These are phyloP conservation scores for Calosoma granatense DNA, from an alignment of 1,140 invertebrate species.

Conservation along the genomic window DNA sequence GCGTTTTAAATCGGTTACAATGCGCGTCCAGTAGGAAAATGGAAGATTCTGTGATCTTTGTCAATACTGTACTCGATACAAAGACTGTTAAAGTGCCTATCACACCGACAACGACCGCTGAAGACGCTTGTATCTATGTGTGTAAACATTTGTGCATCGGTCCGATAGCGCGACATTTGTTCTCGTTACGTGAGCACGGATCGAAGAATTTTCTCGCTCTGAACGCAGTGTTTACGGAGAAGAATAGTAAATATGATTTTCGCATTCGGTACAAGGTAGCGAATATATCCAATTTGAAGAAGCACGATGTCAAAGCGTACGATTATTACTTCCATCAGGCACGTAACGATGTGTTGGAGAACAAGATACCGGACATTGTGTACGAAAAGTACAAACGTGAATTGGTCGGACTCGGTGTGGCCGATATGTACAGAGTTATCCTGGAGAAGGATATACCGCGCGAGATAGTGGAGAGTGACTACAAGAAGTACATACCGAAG, in stretches of 20 bases:
- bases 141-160: constrained; percentile 60
- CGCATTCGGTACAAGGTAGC: constrained; percentile 67
- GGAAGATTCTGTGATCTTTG: constrained; percentile 21
- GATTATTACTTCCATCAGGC: constrained; percentile 81
- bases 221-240: constrained; percentile 40
- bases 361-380: constrained; percentile 64
- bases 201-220: constrained; percentile 53
- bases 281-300: constrained; percentile 49
- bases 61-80: constrained; percentile 30
- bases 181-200: constrained; percentile 52
- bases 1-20: too few species aligned
- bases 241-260: constrained; percentile 54
- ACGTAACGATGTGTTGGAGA: constrained; percentile 64
- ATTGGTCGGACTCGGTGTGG: constrained; percentile 68
- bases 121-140: constrained; percentile 60
- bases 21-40: too few species aligned
- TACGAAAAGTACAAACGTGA: constrained; percentile 64
- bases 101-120: constrained; percentile 37
- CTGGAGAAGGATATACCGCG: constrained; percentile 53
- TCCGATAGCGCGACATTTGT: constrained; percentile 64
- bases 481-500: constrained; percentile 71
- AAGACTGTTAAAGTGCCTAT: constrained; percentile 33
- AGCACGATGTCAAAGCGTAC: constrained; percentile 61
- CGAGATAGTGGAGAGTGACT: constrained; percentile 60
- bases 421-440: constrained; percentile 75